Base-by-base conservation (phyloP, 2,888 invertebrate genomes). In the Tenthredo mesomela region DNA sequence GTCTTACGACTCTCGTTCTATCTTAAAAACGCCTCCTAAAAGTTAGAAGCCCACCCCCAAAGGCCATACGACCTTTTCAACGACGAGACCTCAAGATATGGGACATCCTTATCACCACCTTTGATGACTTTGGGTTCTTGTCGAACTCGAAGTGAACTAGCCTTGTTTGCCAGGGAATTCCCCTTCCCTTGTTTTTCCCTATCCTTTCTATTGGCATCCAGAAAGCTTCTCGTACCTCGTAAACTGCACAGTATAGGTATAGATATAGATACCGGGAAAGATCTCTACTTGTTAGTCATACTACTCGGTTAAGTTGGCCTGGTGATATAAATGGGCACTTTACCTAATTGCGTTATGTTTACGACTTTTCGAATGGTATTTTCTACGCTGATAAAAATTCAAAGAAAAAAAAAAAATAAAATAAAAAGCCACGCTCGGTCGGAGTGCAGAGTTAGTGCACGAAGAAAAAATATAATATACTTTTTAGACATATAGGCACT, bases 331-430 rank as follows among this genome's bases (percentile, higher is more conserved):
- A 90, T 87, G 87, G 87, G 86, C 88, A 87, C 88, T 91, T 90
- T 88, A 87, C 86, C 87, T 90, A 90, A 90, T 90, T 89, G 89
- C 87, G 88, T 91, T 90, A 90, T 89, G 88, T 91, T 91, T 90
- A 91, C 88, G 89, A 90, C 82, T 84, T 75, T 67, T 84, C 85
- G 82, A 86, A 87, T 86, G 83, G 84, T 85, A 87, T 86, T 82
- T 80, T 67, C 43, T 67, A 82, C 47, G 10, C 33, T 70, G 82
- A 82, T 82, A 82, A 82, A 67, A 47, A 65, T 78, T 78, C 58
- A 37, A 33, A 29, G 2, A 29, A 29, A 29, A 29, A n/a, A 25
- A 29, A 54, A 37, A 7, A 33, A 33, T 12, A 61, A 29, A 54
- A 7, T 7, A 37, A 7, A n/a, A 25, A 61, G n/a, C n/a, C 61